phyloP scores from a whole-genome alignment of 2,113 vertebrate genomes.

The Podarcis raffonei region DNA sequence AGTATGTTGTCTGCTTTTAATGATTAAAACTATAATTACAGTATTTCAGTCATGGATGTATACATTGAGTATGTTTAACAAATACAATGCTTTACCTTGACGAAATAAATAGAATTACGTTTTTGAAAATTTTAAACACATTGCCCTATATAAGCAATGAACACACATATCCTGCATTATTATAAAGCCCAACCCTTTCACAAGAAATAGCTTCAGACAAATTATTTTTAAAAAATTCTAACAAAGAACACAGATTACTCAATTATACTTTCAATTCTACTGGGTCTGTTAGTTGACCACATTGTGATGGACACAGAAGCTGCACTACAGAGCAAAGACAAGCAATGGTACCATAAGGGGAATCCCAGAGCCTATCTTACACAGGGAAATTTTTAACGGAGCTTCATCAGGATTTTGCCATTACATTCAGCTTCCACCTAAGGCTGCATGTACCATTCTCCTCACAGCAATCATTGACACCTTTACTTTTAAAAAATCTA shows the following conservation, averaged over 20 bases:
- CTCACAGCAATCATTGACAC: neutral
- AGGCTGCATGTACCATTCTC: slow-evolving; percentile 17
- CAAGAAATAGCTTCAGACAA: neutral
- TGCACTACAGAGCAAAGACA: neutral
- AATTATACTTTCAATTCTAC: neutral
- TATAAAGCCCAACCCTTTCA: neutral
- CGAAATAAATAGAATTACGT: neutral
- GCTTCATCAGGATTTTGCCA: slow-evolving; percentile 14
- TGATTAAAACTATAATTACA: neutral
- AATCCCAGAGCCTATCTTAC: slow-evolving; percentile 52
- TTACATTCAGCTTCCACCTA: slow-evolving; percentile 2
- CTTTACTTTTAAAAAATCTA: neutral
- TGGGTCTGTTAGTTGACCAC: neutral
- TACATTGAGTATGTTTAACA: neutral
- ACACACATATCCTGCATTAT: neutral
- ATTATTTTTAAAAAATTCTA: neutral
- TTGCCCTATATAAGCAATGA: neutral
- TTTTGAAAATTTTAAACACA: neutral
- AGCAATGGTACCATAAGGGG: slow-evolving; percentile 48
- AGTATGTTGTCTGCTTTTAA: neutral
- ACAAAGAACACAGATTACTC: neutral
- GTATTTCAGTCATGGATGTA: neutral
- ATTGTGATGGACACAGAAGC: neutral
- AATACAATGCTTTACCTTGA: neutral
- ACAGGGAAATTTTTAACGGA: neutral